phyloP scores from a whole-genome alignment of 2,888 invertebrate species.

The Papilio demoleus region DNA sequence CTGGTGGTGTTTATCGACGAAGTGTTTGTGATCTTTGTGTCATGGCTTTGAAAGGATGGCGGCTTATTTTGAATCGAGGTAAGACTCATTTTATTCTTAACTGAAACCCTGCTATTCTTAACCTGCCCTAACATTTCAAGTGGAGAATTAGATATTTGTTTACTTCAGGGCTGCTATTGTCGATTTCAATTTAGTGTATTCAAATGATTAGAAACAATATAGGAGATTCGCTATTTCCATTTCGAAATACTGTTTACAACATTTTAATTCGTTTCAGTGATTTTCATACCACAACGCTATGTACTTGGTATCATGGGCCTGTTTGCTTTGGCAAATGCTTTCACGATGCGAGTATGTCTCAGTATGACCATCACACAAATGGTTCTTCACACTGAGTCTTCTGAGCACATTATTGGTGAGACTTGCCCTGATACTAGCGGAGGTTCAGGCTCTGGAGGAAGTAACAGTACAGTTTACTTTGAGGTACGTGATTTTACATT shows the following conservation, averaged over 20 bases:
- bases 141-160: too few relatives aligned
- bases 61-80: constrained; percentile 69
- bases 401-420: constrained; percentile 74
- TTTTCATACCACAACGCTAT: constrained; percentile 87
- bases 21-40: not conserved
- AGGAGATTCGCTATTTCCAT: too few relatives aligned
- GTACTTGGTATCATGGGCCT: constrained; percentile 88
- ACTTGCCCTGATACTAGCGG: constrained; percentile 71
- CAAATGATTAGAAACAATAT: not conserved
- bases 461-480: constrained; percentile 46
- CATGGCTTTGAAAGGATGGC: constrained; percentile 73
- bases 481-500: constrained; percentile 49
- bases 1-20: not conserved
- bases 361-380: constrained; percentile 89
- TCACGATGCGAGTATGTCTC: constrained; percentile 88
- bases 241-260: too few relatives aligned
- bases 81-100: constrained; percentile 18
- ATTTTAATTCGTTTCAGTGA: constrained; percentile 70
- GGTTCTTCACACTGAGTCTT: constrained; percentile 69
- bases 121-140: too few relatives aligned
- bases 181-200: not conserved
- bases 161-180: too few relatives aligned
- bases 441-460: constrained; percentile 41
- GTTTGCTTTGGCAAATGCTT: constrained; percentile 87
- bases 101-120: too few relatives aligned